Conservation (phyloP, 1,140 invertebrate genomes). For the Drosophila santomea region DNA sequence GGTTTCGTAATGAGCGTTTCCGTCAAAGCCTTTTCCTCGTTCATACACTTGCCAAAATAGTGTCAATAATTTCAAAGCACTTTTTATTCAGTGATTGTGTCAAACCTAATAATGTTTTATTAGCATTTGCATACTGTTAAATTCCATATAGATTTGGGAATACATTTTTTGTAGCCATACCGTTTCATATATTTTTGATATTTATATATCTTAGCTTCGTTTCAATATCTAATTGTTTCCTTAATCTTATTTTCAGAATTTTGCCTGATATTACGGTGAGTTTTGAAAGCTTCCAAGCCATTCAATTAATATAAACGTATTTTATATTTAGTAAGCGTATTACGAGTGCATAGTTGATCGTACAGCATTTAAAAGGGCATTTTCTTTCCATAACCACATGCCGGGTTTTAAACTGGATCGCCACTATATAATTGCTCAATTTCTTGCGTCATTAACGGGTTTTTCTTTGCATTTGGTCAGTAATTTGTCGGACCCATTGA, state of each 20-base stretch:
- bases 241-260: slow-evolving; percentile 18
- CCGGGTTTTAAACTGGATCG: slow-evolving; percentile 38
- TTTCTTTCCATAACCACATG: slow-evolving; percentile 40
- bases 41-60: not conserved
- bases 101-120: no score
- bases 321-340: no score
- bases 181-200: no score
- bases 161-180: no score
- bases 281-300: not conserved
- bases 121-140: no score
- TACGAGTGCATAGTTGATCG: slow-evolving; percentile 15
- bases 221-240: not conserved
- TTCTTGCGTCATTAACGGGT: slow-evolving; percentile 64
- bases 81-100: no score
- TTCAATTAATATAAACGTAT: not conserved
- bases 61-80: not conserved
- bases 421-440: slow-evolving; percentile 65
- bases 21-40: slow-evolving; percentile 50
- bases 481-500: slow-evolving; percentile 21
- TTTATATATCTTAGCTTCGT: not conserved
- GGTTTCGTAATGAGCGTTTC: slow-evolving; percentile 71
- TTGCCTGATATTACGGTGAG: slow-evolving; percentile 11
- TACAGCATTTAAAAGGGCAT: slow-evolving; percentile 60
- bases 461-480: slow-evolving; percentile 23
- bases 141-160: no score